Evolutionary conservation across 2,888 invertebrate genomes (phyloP), one percentile per base, ranked within the genome.

Genomic region (Druceiella hillmani): DNA sequence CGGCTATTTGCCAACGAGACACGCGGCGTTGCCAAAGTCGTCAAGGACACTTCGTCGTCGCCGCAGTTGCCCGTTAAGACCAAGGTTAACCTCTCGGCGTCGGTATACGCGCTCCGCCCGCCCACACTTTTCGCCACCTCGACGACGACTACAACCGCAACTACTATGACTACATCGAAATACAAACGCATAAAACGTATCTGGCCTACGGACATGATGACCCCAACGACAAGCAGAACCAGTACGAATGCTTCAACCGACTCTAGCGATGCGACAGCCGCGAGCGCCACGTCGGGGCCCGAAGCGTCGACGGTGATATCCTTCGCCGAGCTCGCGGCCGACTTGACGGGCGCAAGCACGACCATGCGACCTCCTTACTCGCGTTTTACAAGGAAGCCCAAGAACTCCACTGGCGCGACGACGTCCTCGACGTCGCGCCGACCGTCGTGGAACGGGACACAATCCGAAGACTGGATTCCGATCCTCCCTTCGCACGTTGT

Each of bases 391-490:
- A n/a, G n/a, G n/a, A n/a, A n/a, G n/a, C n/a, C n/a, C n/a, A n/a
- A n/a, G n/a, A n/a, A n/a, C n/a, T n/a, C n/a, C n/a, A n/a, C n/a
- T 38, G 58, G 52, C 41, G n/a, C n/a, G n/a, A n/a, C n/a, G n/a
- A n/a, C n/a, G n/a, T n/a, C n/a, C n/a, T n/a, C n/a, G n/a, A n/a
- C n/a, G n/a, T n/a, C n/a, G n/a, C 17, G 22, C 14, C 14, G 17
- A n/a, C 32, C 15, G 17, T 13, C 53, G 53, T 24, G 51, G 57
- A 46, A 49, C 57, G 27, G 55, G 57, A 52, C 59, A 55, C 44
- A 58, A 49, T 52, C 54, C 4, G 68, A 66, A 45, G 71, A 69
- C 41, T 72, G 72, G 72, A 56, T 70, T 27, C 72, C 72, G 14
- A 66, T 71, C 30, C 45, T 64, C 43, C 70, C 71, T 7, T 56